Base-by-base conservation (phyloP, 2,888 invertebrate species). In the Tinea semifulvella region DNA sequence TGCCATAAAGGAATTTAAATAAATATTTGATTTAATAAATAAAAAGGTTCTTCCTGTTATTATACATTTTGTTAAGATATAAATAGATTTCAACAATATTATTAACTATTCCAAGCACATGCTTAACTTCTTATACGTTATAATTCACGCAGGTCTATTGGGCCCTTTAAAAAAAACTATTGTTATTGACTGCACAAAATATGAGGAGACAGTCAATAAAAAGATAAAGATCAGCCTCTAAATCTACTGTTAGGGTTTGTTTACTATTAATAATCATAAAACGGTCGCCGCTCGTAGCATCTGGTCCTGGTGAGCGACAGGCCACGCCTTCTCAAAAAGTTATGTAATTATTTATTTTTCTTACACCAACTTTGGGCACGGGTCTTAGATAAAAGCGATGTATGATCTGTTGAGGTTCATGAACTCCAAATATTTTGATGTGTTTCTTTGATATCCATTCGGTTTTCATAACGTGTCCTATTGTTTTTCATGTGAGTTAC, bases 231-330 rank as follows among this genome's bases (percentile, higher is more conserved):
- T 40, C 40, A 40, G 22, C 40, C 40, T 40, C 20, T 40, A 40
- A 22, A 40, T 40, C 22, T 40, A 40, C 25, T 43, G 16, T 43
- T n/a, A 43, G 20, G 18, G 57, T 52, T 49, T 74, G 76, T 76
- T 77, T 77, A 79, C 72, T 63, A 73, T 28, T 43, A 43, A 72
- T 67, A 70, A 64, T 65, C 60, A 57, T 56, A 58, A 70, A 70
- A 72, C 72, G 73, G 69, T 60, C 64, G 60, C 56, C 57, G 58
- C 59, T 48, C 56, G 54, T 65, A 68, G 69, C 77, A 79, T 77
- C 77, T 79, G 79, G 68, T 56, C 56, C 55, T 54, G 54, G 56
- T 48, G 42, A 50, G 45, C 20, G 22, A 40, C 17, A 19, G 8
- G 18, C 31, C 43, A 31, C 43, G 19, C 43, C 28, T 20, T 11